Evolutionary conservation across 2,888 invertebrate genomes (phyloP), one percentile per base, ranked within the genome.

Genomic region (Lamellibrachia columna): DNA sequence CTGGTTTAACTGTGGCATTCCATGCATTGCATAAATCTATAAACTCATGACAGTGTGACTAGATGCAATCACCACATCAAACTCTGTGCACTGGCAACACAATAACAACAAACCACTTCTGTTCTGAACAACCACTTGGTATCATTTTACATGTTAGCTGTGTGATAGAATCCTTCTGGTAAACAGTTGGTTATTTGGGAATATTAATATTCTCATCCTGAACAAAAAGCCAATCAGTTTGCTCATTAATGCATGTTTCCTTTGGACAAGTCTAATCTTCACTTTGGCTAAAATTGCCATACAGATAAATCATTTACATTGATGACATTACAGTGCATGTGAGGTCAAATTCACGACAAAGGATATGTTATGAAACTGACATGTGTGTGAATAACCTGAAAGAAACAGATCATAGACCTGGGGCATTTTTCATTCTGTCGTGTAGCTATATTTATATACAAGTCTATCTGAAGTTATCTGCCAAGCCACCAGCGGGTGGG

Each of bases 321-420:
- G 75, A 75, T 22, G 22, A 75, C 6, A 75, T 6, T 2, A 22
- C 75, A 22, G 75, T 75, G 75, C 75, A 22, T 75, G 11, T 75
- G 22, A n/a, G 75, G 75, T 75, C 75, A 75, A 4, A 75, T 4
- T 40, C 75, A 75, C 22, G 4, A 75, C 75, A 75, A 75, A 75
- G 75, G 75, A 75, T 75, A 75, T 75, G 75, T 75, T 75, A 75
- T 75, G 75, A 75, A 75, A 75, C 75, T 75, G 75, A 75, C 75
- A 22, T 22, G 15, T 22, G 22, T n/a, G 3, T 15, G 75, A n/a
- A 6, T n/a, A 15, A 75, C 75, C 75, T 22, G 75, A 22, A 15
- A 75, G 75, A 75, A 75, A 58, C 75, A 40, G 40, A 40, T 40
- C 11, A 60, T 15, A 75, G 75, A 15, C 75, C 75, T 75, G 75